These are phyloP conservation scores for Lycodopsis pacificus DNA, from an alignment of 2,797 vertebrate species.

Conservation along the genomic window DNA sequence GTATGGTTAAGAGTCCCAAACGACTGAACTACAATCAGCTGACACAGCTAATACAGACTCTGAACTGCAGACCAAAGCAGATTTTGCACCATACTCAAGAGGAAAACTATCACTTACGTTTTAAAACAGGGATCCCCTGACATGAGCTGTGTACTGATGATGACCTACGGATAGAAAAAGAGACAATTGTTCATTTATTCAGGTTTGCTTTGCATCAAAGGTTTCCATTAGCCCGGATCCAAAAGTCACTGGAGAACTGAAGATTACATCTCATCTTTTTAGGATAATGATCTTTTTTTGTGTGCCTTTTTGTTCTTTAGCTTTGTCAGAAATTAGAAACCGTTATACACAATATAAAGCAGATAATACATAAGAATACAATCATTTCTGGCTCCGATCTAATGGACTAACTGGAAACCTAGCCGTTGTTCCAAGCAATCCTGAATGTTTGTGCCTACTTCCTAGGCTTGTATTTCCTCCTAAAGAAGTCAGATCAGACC, in stretches of 20 bases:
- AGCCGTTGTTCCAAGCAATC: not conserved
- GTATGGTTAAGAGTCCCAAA: not conserved
- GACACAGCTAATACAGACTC: not conserved
- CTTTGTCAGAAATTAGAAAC: not conserved
- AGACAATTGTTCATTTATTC: not conserved
- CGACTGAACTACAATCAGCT: not conserved
- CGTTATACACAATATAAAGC: not conserved
- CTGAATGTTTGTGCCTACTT: not conserved
- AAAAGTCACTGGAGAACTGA: not conserved
- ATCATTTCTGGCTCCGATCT: not conserved
- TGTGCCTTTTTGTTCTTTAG: not conserved
- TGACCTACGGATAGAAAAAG: slow-evolving; percentile 83
- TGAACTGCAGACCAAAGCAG: not conserved
- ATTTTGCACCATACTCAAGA: not conserved
- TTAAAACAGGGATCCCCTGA: slow-evolving; percentile 99
- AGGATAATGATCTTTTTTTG: not conserved
- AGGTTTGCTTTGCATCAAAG: not conserved
- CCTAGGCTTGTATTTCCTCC: not conserved
- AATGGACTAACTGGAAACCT: not conserved
- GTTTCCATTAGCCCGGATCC: not conserved
- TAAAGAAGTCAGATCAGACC: not conserved
- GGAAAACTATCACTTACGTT: slow-evolving; percentile 85
- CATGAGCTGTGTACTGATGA: slow-evolving; percentile 97
- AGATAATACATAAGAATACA: not conserved
- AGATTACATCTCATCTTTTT: not conserved